Conservation (phyloP, 2,113 vertebrate species). For the Kryptolebias marmoratus region DNA sequence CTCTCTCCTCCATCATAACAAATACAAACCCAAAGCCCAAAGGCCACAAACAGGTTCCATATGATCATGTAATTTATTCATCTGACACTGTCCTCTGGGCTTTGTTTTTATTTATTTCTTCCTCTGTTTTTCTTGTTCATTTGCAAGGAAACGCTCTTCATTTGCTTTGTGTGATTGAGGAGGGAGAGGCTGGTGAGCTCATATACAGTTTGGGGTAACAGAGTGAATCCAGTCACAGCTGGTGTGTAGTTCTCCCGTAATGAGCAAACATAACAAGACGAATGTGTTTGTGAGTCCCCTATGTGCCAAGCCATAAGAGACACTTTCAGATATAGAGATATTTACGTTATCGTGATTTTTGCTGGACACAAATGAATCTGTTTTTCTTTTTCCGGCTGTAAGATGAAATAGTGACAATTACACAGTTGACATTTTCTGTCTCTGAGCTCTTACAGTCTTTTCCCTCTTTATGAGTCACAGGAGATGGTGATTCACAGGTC, state of each 20-base stretch:
- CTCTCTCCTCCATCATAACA: conserved; percentile 34
- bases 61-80: conserved; percentile 59
- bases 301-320: conserved; percentile 25
- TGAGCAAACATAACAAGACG: conserved; percentile 54
- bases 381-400: conserved; percentile 11
- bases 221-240: conserved; percentile 59
- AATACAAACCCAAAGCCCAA: conserved; percentile 18
- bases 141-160: conserved; percentile 52
- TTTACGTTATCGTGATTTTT: conserved; percentile 17
- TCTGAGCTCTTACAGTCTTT: not conserved
- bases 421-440: conserved; percentile 14
- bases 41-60: conserved; percentile 32
- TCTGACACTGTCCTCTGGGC: conserved; percentile 34
- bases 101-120: conserved; percentile 1
- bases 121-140: conserved; percentile 47
- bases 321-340: conserved; percentile 32
- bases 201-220: conserved; percentile 36
- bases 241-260: conserved; percentile 44
- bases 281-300: conserved; percentile 41
- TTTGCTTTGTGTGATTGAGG: conserved; percentile 60
- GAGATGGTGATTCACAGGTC: conserved; percentile 47
- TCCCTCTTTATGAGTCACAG: conserved; percentile 18
- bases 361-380: conserved; percentile 23
- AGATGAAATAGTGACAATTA: conserved; percentile 29
- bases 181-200: conserved; percentile 18